Conservation (phyloP, 2,888 invertebrate genomes). For the Stictocephala bisonia region DNA sequence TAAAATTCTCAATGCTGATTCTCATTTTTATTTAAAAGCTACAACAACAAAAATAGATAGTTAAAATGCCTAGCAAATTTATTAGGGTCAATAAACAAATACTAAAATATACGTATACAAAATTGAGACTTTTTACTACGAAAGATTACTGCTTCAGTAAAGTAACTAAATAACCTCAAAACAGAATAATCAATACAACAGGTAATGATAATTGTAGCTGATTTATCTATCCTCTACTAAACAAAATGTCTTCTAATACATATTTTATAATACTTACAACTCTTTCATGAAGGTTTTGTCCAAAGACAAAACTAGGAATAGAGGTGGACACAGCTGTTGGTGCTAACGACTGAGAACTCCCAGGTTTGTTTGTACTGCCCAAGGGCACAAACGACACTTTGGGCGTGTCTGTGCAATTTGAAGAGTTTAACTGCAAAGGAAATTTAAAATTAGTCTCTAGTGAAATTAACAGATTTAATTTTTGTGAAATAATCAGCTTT, state of each 20-base stretch:
- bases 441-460: constrained; percentile 39
- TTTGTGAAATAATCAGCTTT: too few relatives aligned
- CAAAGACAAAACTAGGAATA: constrained; percentile 84
- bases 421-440: neutral
- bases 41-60: too few relatives aligned
- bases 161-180: too few relatives aligned
- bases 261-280: constrained; percentile 66
- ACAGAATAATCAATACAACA: too few relatives aligned
- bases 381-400: constrained; percentile 52
- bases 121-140: too few relatives aligned
- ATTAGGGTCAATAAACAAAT: too few relatives aligned
- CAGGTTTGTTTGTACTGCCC: constrained; percentile 37
- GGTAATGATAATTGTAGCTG: neutral
- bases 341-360: constrained; percentile 31
- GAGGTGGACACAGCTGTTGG: constrained; percentile 64
- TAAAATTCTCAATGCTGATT: too few relatives aligned
- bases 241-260: constrained; percentile 10
- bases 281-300: constrained; percentile 89
- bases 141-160: too few relatives aligned
- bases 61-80: too few relatives aligned
- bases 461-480: too few relatives aligned
- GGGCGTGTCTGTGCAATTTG: neutral
- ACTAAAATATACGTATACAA: too few relatives aligned
- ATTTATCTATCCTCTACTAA: neutral
- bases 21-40: too few relatives aligned